Evolutionary conservation across 2,888 invertebrate species (phyloP), one percentile per base, ranked within the genome.

Genomic region (Mesopsocus fuscifrons): DNA sequence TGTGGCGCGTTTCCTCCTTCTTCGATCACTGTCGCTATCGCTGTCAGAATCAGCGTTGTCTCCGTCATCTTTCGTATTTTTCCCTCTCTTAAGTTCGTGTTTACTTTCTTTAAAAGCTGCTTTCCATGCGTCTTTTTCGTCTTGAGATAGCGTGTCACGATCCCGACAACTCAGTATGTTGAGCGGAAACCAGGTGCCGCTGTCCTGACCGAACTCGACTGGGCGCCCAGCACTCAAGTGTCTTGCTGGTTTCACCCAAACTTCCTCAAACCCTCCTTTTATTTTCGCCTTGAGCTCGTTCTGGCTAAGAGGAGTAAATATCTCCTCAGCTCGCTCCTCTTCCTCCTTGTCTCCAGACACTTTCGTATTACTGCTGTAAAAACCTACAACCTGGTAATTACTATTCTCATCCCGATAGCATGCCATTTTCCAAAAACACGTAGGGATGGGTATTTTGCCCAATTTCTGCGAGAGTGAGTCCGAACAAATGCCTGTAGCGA

Each of bases 391-490:
- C 41, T 43, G 42, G 6, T 46, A 44, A 15, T 34, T 44, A 15
- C 31, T 20, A 1, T 43, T 34, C 32, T 46, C 47, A 15, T 46
- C 44, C 43, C 44, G 44, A 26, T 47, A 47, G 31, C 47, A 47
- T 9, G 46, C 9, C 46, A 47, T 38, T 46, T 47, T 47, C 47
- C 47, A 47, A 23, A 41, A 47, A 31, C 43, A 47, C 11, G 41
- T 33, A 8, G 44, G 46, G 5, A 47, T 32, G 21, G 17, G 32
- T 16, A 6, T 31, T 6, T 11, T 26, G 6, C 26, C 26, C 11
- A 26, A n/a, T n/a, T n/a, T n/a, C 15, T 13, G 43, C 18, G 8
- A 44, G 46, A 31, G 44, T 42, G 22, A 44, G 44, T 22, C 26
- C 40, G 17, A 44, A 17, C 3, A 42, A 18, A 15, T 5, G 15